Base-by-base conservation (phyloP, 2,113 vertebrate species). In the Phalacrocorax carbo region DNA sequence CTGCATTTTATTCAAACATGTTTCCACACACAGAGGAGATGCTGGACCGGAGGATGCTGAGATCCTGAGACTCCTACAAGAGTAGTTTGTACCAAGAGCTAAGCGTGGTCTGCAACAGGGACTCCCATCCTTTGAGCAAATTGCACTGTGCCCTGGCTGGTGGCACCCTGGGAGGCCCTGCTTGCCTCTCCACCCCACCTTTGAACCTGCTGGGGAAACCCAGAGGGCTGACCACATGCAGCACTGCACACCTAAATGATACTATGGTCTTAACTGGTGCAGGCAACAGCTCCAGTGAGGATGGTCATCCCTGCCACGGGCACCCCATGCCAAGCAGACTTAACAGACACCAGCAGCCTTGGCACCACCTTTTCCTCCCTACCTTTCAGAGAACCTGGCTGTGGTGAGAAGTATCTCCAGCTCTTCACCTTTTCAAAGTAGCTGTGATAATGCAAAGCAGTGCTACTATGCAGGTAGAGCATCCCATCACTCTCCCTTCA, bases 231-330 rank as follows among this genome's bases (percentile, higher is more conserved):
- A 3, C 5, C 1, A 0, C 30, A 21, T 0, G 10, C 27, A 81
- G n/a, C 7, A 4, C 36, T n/a, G 30, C 4, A 6, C 68, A 49
- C 72, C 40, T 26, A 7, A 38, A 25, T 0, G 0, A 10, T 23
- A 38, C 27, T 40, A 32, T 0, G 4, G 80, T 10, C 20, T 13
- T 9, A 52, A 29, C 4, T 1, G 8, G 23, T 44, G 71, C 71
- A 68, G 76, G 71, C n/a, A 93, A 80, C 48, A 68, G 36, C 48
- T 82, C 44, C 49, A 62, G 66, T 9, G 5, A 48, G 21, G 38
- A 27, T 15, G 32, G 8, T n/a, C 52, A 40, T 21, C 64, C 36
- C 76, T 72, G 38, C 48, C 65, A 40, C 0, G 0, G 54, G 19
- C 49, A 61, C 5, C 7, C 55, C 44, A 0, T 8, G 12, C 27